Evolutionary conservation across 2,888 invertebrate genomes (phyloP).

Genomic region (Drosophila monieri): DNA sequence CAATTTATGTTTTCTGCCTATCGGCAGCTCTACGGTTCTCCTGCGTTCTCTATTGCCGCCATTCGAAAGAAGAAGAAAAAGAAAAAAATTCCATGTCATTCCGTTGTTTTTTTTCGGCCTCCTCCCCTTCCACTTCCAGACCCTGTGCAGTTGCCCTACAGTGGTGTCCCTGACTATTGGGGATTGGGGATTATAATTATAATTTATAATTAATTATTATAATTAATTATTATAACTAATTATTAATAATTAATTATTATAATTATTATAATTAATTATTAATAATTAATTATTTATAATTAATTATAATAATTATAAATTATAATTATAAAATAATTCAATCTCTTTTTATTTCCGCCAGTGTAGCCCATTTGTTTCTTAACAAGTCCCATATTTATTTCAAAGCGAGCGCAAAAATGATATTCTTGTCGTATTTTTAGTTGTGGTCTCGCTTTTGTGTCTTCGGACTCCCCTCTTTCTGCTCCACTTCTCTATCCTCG

Average conservation of each 20-base stretch:
- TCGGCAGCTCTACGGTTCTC: conserved; percentile 15
- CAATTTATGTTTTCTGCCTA: conserved; percentile 58
- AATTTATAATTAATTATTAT: too few relatives aligned
- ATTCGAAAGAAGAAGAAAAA: conserved; percentile 1
- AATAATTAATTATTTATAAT: too few relatives aligned
- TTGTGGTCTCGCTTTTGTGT: conserved; percentile 53
- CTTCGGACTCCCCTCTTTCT: conserved; percentile 15
- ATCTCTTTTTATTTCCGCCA: background rate
- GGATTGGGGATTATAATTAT: too few relatives aligned
- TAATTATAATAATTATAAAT: too few relatives aligned
- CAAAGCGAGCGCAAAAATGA: conserved; percentile 43
- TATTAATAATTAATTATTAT: too few relatives aligned
- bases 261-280: too few relatives aligned
- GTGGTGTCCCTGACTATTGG: background rate
- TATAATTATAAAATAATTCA: too few relatives aligned
- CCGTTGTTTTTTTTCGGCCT: background rate
- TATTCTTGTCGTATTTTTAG: conserved; percentile 62
- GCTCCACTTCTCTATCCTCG: conserved; percentile 6
- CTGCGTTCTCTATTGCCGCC: conserved; percentile 11
- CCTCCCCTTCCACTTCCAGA: conserved; percentile 6
- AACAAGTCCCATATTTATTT: conserved; percentile 18
- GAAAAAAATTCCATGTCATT: conserved; percentile 17
- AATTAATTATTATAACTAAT: too few relatives aligned
- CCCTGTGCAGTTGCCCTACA: conserved; percentile 14
- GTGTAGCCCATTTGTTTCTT: background rate